Base-by-base conservation (phyloP, 2,888 invertebrate genomes). In the Phengaris arion region DNA sequence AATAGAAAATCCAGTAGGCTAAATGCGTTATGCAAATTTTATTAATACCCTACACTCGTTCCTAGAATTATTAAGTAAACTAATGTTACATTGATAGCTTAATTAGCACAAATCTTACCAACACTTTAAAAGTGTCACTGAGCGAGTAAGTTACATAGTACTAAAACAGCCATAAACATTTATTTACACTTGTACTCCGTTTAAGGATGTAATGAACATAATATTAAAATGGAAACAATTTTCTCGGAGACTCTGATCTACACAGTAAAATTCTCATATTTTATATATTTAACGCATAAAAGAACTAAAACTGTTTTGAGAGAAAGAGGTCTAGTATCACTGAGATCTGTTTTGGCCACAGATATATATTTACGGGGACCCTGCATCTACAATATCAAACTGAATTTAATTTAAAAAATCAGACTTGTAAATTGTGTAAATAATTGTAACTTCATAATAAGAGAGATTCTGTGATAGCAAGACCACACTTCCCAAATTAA, bases 211-310 rank as follows among this genome's bases (percentile, higher is more conserved):
- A 48, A 15, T 9, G 35, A n/a, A 69, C 10, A 13, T 46, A 68
- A 68, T 68, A 68, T 70, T 70, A 51, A 51, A 22, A 70, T 70
- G n/a, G 70, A 70, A 70, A 69, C 69, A 46, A 69, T 69, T 69
- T 69, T n/a, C 69, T 12, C 51, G 9, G 51, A 70, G 22, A 51
- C 52, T 70, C 52, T 70, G 52, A 35, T 35, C 35, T 35, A 51
- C 22, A 51, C 52, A 22, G 48, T 70, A 70, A 70, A 70, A 70
- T 70, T 46, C 15, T 51, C 70, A 22, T 70, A 15, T 22, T 59
- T 59, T 59, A 59, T 59, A 10, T 22, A 59, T 59, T 59, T 22
- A 59, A 52, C 22, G 9, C 46, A 22, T 70, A 52, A 70, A 70
- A 70, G 52, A 70, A 46, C 69, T 48, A 51, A n/a, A 69, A 51